These are phyloP conservation scores for Helostoma temminkii DNA, from an alignment of 2,797 vertebrate species.

Conservation along the genomic window DNA sequence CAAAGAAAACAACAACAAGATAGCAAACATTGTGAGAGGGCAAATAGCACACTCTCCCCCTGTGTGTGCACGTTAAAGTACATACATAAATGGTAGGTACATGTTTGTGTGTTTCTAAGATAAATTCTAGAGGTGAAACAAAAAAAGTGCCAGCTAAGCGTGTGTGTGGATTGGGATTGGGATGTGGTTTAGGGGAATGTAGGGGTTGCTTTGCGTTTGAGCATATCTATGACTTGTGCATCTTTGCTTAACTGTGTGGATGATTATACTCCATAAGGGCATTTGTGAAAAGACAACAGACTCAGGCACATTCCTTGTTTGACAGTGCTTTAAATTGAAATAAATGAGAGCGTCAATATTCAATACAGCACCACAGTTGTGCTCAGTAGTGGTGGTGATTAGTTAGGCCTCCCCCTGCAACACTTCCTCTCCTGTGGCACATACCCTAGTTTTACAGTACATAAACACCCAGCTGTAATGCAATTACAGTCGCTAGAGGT, in stretches of 20 bases:
- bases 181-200: not conserved
- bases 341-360: slow-evolving; percentile 70
- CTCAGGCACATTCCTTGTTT: slow-evolving; percentile 35
- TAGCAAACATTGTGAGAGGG: slow-evolving; percentile 21
- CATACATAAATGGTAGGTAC: not conserved
- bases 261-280: slow-evolving; percentile 36
- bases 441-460: slow-evolving; percentile 36
- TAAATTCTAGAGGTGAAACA: slow-evolving; percentile 18
- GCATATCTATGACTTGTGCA: slow-evolving; percentile 28
- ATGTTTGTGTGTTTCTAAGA: slow-evolving; percentile 2
- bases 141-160: slow-evolving; percentile 21
- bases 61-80: slow-evolving; percentile 7
- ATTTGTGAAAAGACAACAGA: slow-evolving; percentile 43
- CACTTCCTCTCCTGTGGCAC: slow-evolving; percentile 28
- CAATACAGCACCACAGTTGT: slow-evolving; percentile 55
- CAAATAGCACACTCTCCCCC: slow-evolving; percentile 24
- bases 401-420: slow-evolving; percentile 45
- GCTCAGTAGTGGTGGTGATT: slow-evolving; percentile 58
- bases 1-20: slow-evolving; percentile 40
- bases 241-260: slow-evolving; percentile 38
- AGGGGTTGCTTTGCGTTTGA: slow-evolving; percentile 8
- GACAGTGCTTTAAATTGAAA: slow-evolving; percentile 69
- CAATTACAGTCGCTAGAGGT: slow-evolving; percentile 35
- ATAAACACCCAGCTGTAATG: slow-evolving; percentile 54
- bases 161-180: slow-evolving; percentile 11